Base-by-base conservation (phyloP, 2,888 invertebrate species). In the Cyclophora albipunctata region DNA sequence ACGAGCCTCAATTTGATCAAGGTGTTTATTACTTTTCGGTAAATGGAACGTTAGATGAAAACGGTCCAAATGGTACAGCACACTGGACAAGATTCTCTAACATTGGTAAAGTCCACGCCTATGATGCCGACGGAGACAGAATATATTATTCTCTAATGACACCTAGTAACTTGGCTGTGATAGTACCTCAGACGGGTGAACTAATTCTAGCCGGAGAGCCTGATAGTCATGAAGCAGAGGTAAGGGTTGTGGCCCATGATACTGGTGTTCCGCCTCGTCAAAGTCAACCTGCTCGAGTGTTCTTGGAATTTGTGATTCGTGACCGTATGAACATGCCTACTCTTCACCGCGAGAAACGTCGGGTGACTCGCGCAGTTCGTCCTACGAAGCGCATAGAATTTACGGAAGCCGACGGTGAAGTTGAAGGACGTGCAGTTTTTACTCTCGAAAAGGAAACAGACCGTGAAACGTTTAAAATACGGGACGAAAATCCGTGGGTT, bases 371-470 rank as follows among this genome's bases (percentile, higher is more conserved):
- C 48, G 96, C 96, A 3, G 96, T 97, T n/a, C 90, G 97, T 49
- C 97, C 97, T n/a, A 97, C 97, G 3, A 97, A 97, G 86, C 92
- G 96, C 61, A 95, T 96, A 60, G 97, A 97, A 71, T 97, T 96
- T 74, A 94, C 95, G 1, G 97, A 97, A 81, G 93, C 95, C 5
- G 97, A 97, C 69, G 97, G 97, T 34, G 95, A 95, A 74, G 92
- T 93, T 7, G 96, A 96, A 74, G 96, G 96, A 45, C 93, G 95
- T 71, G 93, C 94, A 54, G 97, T 96, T 48, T 97, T 97, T 75
- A 94, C 95, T 57, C 84, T 97, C 64, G 97, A 96, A 74, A 96
- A 97, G 79, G 96, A 97, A 84, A 95, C 96, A 47, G 96, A 96
- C 63, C 92, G 95, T 70, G 97, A 97, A 81, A 96, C 95, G 5